phyloP scores from a whole-genome alignment of 2,113 vertebrate genomes.

The Rhabdornis inornatus region DNA sequence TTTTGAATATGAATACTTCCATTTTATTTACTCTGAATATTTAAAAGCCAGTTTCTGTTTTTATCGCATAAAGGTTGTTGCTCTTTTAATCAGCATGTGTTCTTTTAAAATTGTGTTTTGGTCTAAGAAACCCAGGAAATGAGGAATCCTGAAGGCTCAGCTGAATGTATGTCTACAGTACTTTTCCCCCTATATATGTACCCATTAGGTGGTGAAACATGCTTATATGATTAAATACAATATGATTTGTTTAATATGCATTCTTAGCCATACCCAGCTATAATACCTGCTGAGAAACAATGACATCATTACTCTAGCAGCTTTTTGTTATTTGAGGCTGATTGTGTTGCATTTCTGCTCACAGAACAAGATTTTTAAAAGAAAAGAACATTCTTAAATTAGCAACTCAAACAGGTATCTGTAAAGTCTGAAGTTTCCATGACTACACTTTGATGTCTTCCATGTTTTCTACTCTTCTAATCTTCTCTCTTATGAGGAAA shows the following conservation, averaged over 20 bases:
- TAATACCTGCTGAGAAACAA: not conserved
- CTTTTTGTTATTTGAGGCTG: not conserved
- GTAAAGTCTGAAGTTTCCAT: not conserved
- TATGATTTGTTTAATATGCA: not conserved
- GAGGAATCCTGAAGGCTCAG: not conserved
- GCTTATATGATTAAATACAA: not conserved
- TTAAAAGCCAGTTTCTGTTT: not conserved
- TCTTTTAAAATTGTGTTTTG: not conserved
- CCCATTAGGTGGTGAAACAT: not conserved
- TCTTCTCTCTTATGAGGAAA: not conserved
- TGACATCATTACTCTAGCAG: not conserved
- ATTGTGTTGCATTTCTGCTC: not conserved
- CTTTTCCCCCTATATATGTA: not conserved
- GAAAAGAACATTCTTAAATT: not conserved
- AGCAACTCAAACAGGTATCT: not conserved
- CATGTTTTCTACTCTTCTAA: not conserved
- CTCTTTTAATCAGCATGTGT: not conserved
- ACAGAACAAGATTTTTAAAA: not conserved
- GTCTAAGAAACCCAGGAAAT: not conserved
- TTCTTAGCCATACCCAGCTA: not conserved
- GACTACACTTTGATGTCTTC: not conserved
- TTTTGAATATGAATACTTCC: not conserved
- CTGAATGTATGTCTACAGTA: not conserved
- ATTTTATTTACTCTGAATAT: not conserved
- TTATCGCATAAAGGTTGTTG: not conserved